These are phyloP conservation scores for Phortica magna DNA, from an alignment of 2,888 invertebrate species.

Conservation along the genomic window DNA sequence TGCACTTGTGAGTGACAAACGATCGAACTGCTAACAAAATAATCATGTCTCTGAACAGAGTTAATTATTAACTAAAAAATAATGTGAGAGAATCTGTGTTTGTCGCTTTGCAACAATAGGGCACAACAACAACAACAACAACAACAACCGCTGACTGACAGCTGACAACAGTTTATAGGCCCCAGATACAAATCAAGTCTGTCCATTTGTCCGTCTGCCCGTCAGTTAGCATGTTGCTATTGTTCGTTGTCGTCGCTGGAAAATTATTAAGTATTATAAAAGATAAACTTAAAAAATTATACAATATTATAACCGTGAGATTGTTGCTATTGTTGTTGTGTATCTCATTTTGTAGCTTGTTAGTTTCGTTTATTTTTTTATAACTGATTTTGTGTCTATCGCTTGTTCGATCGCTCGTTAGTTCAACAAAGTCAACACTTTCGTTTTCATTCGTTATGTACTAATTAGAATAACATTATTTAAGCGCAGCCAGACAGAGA, in stretches of 20 bases:
- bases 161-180: constrained; percentile 56
- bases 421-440: constrained; percentile 17
- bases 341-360: not conserved
- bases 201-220: not conserved
- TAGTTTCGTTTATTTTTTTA: not conserved
- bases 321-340: not conserved
- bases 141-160: constrained; percentile 1
- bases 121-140: not conserved
- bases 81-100: constrained; percentile 42
- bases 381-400: not conserved
- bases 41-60: not conserved
- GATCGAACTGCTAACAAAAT: constrained; percentile 36
- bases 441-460: constrained; percentile 7
- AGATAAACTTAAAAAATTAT: not conserved
- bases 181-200: constrained; percentile 38
- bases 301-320: not conserved
- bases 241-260: not conserved
- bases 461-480: constrained; percentile 4
- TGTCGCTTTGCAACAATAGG: constrained; percentile 44
- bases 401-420: not conserved
- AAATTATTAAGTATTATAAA: not conserved
- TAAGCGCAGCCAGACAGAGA: not conserved
- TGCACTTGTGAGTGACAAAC: constrained; percentile 27
- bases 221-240: not conserved
- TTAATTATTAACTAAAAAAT: constrained; percentile 45